Base-by-base conservation (phyloP, 2,113 vertebrate species). In the Gorsachius goisagi region DNA sequence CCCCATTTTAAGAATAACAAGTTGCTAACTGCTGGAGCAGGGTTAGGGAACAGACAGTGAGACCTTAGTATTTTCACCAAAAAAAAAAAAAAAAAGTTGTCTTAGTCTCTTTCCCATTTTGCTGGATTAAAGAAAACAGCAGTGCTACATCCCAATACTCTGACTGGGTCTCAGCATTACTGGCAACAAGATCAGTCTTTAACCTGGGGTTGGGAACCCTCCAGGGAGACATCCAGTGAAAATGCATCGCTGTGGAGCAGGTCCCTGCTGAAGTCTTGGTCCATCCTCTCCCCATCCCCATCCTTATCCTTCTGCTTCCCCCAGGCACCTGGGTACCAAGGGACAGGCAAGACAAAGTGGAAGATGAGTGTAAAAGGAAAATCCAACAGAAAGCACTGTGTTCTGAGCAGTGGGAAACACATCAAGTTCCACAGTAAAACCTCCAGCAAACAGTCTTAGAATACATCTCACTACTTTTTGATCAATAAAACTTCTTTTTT, bases 81-180 rank as follows among this genome's bases (percentile, higher is more conserved):
- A n/a, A n/a, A n/a, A 6, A 13, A 35, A n/a, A 32, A 76, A 39
- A 63, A 32, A 76, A 39, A 63, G 44, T 52, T 87, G 11, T 37
- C 63, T 47, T 30, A 35, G 6, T 47, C 33, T 64, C 33, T 68
- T 27, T 24, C 28, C 16, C n/a, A 3, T 69, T 53, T 73, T 72
- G 12, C 53, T 45, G 58, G 66, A 30, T 45, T 55, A 58, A 55
- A 50, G 32, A 52, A 56, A 59, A 23, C 9, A 79, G 33, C 39
- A 78, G 53, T 19, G 39, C 71, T n/a, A 9, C 52, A 74, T 33
- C 26, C 77, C 47, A 67, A 60, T 3, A 7, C 44, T 21, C 30
- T 47, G 76, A 14, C 20, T 12, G 30, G 33, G 27, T 44, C 60
- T 67, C 73, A 64, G 73, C 3, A 0, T 19, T 45, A 3, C 0